Evolutionary conservation across 2,113 vertebrate genomes (phyloP), one percentile per base, ranked within the genome.

Genomic region (Sander lucioperca): DNA sequence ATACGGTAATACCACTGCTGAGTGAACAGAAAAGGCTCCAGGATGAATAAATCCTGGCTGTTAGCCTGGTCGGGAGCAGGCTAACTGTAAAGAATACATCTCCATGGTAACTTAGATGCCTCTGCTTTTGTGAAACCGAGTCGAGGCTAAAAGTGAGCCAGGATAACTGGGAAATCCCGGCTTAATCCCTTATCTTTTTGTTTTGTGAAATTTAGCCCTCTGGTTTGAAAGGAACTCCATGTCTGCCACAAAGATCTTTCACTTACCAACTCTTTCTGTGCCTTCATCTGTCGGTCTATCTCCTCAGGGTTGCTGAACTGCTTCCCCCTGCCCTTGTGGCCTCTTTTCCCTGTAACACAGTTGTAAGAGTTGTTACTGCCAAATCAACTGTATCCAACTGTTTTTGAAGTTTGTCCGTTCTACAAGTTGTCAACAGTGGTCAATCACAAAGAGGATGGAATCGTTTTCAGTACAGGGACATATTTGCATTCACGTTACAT

Each of bases 301-400:
- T 96, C 96, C 59, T 96, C 96, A 0, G 96, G 96, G 77, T 96
- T 96, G 89, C 94, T 96, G 80, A 96, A 96, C 76, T 96, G 95
- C 88, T 96, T 96, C 56, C 95, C 94, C 51, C 95, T 84, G 80
- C 96, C 96, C 78, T 96, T 96, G 80, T 96, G 94, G 43, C 95
- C 87, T 68, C 94, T 96, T 92, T 95, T 96, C 0, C 95, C 96
- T 96, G 67, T 27, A 85, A 74, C 58, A 56, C 6, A 73, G 23
- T 19, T 2, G 13, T 23, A 19, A 0, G 1, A 63, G 39, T 4
- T 19, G 51, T 82, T 18, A 83, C 1, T 6, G 0, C n/a, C 2
- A 47, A n/a, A n/a, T 53, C 23, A 45, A 12, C 12, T 10, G 4
- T 7, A 43, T 74, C 9, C 1, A 47, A 19, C 6, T 16, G 15